Conservation (phyloP, 2,797 vertebrate species). For the Pagetopsis macropterus region DNA sequence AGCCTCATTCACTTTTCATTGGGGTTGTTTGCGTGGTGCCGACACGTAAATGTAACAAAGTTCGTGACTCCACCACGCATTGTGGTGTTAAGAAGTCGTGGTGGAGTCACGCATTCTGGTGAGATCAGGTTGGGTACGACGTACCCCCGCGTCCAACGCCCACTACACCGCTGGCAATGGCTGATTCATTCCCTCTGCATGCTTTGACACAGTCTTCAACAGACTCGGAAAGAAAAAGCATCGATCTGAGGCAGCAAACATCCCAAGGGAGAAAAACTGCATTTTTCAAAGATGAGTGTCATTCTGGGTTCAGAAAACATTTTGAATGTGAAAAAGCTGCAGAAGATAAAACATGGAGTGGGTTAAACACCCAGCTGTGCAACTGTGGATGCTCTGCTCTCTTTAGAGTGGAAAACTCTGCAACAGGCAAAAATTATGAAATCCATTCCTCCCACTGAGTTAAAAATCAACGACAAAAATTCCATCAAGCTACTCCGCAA, state of each 20-base stretch:
- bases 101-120: no score
- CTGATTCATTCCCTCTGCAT: conserved; percentile 4
- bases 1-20: no score
- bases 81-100: no score
- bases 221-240: conserved; percentile 9
- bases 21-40: no score
- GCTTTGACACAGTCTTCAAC: background rate
- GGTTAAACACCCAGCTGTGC: background rate
- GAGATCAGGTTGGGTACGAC: no score
- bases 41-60: no score
- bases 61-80: no score
- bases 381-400: background rate
- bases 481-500: conserved; percentile 28
- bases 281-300: conserved; percentile 10
- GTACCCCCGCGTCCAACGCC: no score
- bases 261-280: background rate
- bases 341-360: conserved; percentile 2
- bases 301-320: conserved; percentile 12
- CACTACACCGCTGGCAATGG: background rate
- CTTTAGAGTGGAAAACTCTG: background rate
- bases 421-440: background rate
- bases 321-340: background rate
- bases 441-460: conserved; percentile 2
- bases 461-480: conserved; percentile 28
- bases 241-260: background rate